These are phyloP conservation scores for Phoebastria nigripes DNA, from an alignment of 2,797 vertebrate genomes.

Conservation along the genomic window DNA sequence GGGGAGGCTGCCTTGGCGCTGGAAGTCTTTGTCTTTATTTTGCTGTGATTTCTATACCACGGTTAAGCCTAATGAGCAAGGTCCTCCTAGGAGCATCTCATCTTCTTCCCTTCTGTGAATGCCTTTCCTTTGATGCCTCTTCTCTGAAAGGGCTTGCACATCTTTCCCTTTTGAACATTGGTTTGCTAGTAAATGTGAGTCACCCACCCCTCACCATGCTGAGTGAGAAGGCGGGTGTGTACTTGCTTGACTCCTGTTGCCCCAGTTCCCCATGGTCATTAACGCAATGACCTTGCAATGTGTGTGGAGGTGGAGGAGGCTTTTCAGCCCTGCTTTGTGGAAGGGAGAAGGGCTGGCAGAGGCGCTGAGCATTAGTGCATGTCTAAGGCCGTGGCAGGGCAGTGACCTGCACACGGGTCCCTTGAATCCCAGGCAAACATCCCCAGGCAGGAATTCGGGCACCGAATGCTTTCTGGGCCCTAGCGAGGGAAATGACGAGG, in stretches of 20 bases:
- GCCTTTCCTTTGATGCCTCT: not conserved
- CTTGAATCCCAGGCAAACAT: not conserved
- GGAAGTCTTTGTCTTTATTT: slow-evolving; percentile 25
- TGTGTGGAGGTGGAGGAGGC: not conserved
- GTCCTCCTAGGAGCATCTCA: not conserved
- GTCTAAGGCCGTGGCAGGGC: not conserved
- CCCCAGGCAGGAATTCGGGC: not conserved
- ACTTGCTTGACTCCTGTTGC: not conserved
- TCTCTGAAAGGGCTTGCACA: not conserved
- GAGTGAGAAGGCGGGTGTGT: not conserved
- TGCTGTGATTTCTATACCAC: not conserved
- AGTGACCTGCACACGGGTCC: not conserved
- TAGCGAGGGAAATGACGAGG: not conserved
- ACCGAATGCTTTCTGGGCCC: accelerated
- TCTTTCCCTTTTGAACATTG: not conserved
- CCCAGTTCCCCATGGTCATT: not conserved
- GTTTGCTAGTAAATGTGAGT: not conserved
- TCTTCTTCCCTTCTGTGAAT: not conserved
- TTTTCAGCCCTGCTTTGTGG: not conserved
- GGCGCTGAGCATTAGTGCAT: not conserved
- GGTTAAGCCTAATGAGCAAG: not conserved
- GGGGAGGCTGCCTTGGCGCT: not conserved
- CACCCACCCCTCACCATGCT: not conserved
- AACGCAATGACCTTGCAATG: not conserved
- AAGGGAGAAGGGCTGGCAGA: not conserved